Evolutionary conservation across 2,113 vertebrate species (phyloP).

Genomic region (Murina feae): DNA sequence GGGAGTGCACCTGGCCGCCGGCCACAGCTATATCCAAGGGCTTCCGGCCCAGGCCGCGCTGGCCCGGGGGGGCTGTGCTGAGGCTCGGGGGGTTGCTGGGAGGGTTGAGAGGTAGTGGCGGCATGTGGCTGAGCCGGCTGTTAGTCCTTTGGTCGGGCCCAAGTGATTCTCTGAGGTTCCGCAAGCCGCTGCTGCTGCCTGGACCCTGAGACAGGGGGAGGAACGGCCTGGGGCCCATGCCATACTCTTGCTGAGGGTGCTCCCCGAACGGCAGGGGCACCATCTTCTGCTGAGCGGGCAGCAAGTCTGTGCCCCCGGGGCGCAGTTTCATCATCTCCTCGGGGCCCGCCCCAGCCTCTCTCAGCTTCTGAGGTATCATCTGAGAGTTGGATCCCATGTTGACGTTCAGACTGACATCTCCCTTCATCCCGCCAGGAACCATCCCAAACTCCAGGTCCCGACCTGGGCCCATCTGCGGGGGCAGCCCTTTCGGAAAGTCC

Average conservation of each 20-base stretch:
- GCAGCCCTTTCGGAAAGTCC: slow-evolving; percentile 88
- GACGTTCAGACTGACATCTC: slow-evolving; percentile 84
- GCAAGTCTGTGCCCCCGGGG: slow-evolving; percentile 86
- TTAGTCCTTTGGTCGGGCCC: slow-evolving; percentile 97
- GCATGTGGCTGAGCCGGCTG: slow-evolving; percentile 95
- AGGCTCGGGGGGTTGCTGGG: slow-evolving; percentile 85
- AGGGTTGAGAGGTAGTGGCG: slow-evolving; percentile 91
- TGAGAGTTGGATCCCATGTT: slow-evolving; percentile 90
- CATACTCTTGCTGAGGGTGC: slow-evolving; percentile 92
- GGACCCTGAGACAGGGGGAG: slow-evolving; percentile 90
- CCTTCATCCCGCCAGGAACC: slow-evolving; percentile 90
- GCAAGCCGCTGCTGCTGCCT: slow-evolving; percentile 85
- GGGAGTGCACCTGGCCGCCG: slow-evolving; percentile 93
- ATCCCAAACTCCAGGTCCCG: slow-evolving; percentile 93
- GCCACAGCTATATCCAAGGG: slow-evolving; percentile 93
- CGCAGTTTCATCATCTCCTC: slow-evolving; percentile 96
- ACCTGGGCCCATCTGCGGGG: slow-evolving; percentile 82
- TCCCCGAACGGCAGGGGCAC: slow-evolving; percentile 92
- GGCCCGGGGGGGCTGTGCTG: slow-evolving; percentile 82
- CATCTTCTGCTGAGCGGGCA: slow-evolving; percentile 92
- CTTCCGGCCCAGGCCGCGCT: slow-evolving; percentile 89
- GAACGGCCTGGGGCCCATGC: slow-evolving; percentile 92
- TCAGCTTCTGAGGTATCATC: slow-evolving; percentile 92
- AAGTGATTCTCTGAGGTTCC: slow-evolving; percentile 92
- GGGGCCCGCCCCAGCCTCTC: slow-evolving; percentile 86